These are phyloP conservation scores for Pempheris klunzingeri DNA, from an alignment of 2,797 vertebrate species.

Conservation along the genomic window DNA sequence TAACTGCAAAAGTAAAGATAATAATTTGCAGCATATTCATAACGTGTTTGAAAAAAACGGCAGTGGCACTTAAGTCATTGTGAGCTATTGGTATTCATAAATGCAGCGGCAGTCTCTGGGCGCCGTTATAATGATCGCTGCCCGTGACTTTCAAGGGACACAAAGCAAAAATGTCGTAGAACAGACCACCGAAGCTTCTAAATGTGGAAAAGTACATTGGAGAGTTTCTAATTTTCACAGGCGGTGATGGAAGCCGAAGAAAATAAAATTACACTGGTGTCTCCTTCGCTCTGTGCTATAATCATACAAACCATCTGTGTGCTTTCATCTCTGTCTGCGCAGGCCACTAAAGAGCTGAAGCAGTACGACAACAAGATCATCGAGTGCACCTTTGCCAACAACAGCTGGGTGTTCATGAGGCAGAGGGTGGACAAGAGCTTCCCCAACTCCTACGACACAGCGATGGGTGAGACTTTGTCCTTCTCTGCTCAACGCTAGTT, in stretches of 20 bases:
- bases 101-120: conserved; percentile 13
- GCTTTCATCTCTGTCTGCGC: conserved; percentile 62
- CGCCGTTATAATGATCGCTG: not conserved
- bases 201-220: not conserved
- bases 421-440: conserved; percentile 99
- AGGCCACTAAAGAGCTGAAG: conserved; percentile 97
- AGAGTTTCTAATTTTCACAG: conserved; percentile 4
- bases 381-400: conserved; percentile 97
- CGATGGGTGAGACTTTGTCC: conserved; percentile 91
- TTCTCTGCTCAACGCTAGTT: conserved; percentile 7
- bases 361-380: conserved; percentile 99
- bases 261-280: not conserved
- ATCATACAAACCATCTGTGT: conserved; percentile 23
- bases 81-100: conserved; percentile 16
- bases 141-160: not conserved
- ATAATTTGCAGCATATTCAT: conserved; percentile 3
- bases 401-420: conserved; percentile 99
- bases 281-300: not conserved
- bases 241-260: conserved; percentile 1
- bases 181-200: not conserved
- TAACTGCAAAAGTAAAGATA: not conserved
- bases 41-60: not conserved
- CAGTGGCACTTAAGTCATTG: not conserved
- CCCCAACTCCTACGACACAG: conserved; percentile 97
- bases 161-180: not conserved